Percentiles rank a stretch among this genome's conserved stretches.
phyloP scores from a whole-genome alignment of 1,140 invertebrate species.

The Euwallacea fornicatus region DNA sequence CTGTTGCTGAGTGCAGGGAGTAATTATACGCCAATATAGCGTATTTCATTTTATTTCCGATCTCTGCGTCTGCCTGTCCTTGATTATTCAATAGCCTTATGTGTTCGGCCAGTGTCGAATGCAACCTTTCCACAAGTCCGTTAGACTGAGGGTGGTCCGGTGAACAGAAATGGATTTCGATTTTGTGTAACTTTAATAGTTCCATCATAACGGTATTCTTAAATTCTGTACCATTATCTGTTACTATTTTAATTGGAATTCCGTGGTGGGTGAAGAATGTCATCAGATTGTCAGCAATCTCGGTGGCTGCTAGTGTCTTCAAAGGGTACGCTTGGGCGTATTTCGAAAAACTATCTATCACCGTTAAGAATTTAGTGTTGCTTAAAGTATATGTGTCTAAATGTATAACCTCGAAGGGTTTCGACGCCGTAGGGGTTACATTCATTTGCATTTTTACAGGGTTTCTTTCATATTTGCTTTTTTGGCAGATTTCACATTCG shows the following conservation, averaged over 20 bases:
- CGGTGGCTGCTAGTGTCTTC: neutral
- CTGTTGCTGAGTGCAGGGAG: neutral
- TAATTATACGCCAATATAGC: neutral
- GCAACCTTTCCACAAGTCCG: slow-evolving; percentile 19
- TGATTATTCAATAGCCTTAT: neutral
- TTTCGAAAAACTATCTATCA: slow-evolving; percentile 37
- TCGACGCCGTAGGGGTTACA: slow-evolving; percentile 12
- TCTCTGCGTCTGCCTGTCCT: neutral
- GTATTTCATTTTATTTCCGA: neutral
- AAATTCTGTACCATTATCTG: slow-evolving; percentile 42
- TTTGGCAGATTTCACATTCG: slow-evolving; percentile 22
- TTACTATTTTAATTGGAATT: slow-evolving; percentile 34
- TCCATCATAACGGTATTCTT: slow-evolving; percentile 41
- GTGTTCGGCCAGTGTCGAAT: neutral
- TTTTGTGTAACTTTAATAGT: slow-evolving; percentile 44
- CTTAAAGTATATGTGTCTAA: slow-evolving; percentile 19
- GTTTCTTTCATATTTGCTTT: slow-evolving; percentile 22
- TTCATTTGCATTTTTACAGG: slow-evolving; percentile 22
- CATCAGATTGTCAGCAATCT: slow-evolving; percentile 28
- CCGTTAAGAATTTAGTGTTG: slow-evolving; percentile 18
- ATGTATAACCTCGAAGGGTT: slow-evolving; percentile 20
- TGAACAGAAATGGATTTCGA: slow-evolving; percentile 46
- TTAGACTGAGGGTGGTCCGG: slow-evolving; percentile 49
- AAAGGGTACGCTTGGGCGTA: slow-evolving; percentile 36
- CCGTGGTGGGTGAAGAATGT: slow-evolving; percentile 34